A percentile compares a stretch with the other conserved stretches of the same genome.
Conservation (phyloP, 2,113 vertebrate species). For the Morone chrysops region DNA sequence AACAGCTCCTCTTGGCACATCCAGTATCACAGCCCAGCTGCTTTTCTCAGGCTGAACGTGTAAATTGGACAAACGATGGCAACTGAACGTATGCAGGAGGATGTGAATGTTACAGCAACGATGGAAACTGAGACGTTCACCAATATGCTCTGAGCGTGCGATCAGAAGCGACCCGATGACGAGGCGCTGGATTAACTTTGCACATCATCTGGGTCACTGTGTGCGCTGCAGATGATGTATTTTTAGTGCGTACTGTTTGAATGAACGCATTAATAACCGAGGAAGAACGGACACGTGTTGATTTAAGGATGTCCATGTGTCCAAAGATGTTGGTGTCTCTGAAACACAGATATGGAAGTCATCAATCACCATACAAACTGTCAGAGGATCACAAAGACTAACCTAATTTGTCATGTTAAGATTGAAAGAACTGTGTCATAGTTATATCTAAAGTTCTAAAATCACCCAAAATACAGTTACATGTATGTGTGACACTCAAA, state of each 20-base stretch:
- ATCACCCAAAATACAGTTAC: too few relatives aligned
- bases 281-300: not conserved
- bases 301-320: too few relatives aligned
- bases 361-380: too few relatives aligned
- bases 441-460: too few relatives aligned
- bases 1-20: constrained; percentile 15
- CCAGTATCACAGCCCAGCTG: constrained; percentile 24
- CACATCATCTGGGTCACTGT: not conserved
- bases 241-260: not conserved
- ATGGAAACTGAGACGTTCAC: constrained; percentile 36
- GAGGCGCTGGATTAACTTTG: not conserved
- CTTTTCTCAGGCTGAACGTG: constrained; percentile 31
- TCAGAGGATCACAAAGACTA: too few relatives aligned
- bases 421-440: too few relatives aligned
- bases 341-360: not conserved
- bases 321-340: not conserved
- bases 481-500: too few relatives aligned
- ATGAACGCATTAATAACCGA: not conserved
- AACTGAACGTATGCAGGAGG: not conserved
- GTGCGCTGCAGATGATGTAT: not conserved
- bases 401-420: too few relatives aligned
- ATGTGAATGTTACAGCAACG: constrained; percentile 1
- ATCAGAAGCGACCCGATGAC: not conserved
- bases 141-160: constrained; percentile 56
- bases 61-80: constrained; percentile 18